Percentiles rank a stretch among this genome's conserved stretches.
These are phyloP conservation scores for Protobothrops flavoviridis DNA, from an alignment of 2,113 vertebrate genomes.

Conservation along the genomic window DNA sequence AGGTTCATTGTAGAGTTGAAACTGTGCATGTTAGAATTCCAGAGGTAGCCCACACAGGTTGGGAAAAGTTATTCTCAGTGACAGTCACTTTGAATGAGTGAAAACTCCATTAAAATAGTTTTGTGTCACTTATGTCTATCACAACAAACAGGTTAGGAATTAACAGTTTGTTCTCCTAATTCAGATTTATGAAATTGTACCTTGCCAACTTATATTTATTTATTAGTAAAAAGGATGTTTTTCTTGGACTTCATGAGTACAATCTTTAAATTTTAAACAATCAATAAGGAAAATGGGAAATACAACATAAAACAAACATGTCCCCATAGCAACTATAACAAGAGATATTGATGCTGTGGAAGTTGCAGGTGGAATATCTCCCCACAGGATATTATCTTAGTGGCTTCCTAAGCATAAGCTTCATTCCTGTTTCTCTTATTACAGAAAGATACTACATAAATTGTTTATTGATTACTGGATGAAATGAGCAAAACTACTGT, in stretches of 20 bases:
- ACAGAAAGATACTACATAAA: constrained; percentile 40
- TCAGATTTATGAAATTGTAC: neutral
- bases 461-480: rapidly evolving
- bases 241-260: neutral
- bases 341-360: constrained; percentile 21
- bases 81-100: neutral
- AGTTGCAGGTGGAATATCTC: neutral
- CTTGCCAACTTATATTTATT: constrained; percentile 2
- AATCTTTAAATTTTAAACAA: neutral
- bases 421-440: neutral
- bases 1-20: too few species aligned
- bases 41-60: neutral
- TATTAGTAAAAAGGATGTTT: constrained; percentile 3
- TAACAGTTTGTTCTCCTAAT: neutral
- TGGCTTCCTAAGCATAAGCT: constrained; percentile 32
- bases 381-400: constrained; percentile 10
- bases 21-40: neutral
- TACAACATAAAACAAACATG: constrained; percentile 16
- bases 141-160: neutral
- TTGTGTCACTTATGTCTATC: neutral
- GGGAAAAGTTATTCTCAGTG: neutral
- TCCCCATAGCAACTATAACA: neutral
- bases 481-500: constrained; percentile 25
- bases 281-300: constrained; percentile 6
- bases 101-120: neutral